Base-by-base conservation (phyloP, 2,113 vertebrate genomes). In the Gavialis gangeticus region DNA sequence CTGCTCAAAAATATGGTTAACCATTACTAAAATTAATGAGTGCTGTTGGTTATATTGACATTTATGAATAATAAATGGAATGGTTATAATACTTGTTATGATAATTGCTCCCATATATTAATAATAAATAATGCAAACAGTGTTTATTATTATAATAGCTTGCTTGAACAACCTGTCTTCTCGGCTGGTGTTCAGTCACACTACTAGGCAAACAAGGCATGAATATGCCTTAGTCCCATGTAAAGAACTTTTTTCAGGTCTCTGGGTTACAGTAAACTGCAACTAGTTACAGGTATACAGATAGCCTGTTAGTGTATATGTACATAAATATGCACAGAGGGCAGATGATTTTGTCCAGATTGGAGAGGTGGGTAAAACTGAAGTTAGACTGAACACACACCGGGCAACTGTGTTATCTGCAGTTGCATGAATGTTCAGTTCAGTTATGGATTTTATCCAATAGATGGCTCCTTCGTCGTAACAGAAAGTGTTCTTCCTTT, bases 361-460 rank as follows among this genome's bases (percentile, higher is more conserved):
- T 77, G 79, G 58, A 0, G 4, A n/a, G 34, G 46, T 30, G 46
- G 82, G 60, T 69, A 54, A 87, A 89, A 85, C 57, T n/a, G 27
- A 57, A 3, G 17, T 1, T 24, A 62, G 92, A 82, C 96, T 95
- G 79, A 57, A 79, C 84, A 91, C 59, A 75, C 89, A 85, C 13
- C 8, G 1, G 1, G 78, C 91, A 89, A 89, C 46, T 89, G 84
- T 81, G 37, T 92, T 96, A 81, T 90, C 87, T 0, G 5, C 93
- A n/a, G 90, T 37, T 95, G 69, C 89, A 92, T 10, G 75, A 90
- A 84, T 77, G 77, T 83, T 95, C 0, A 0, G 87, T 91, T 96
- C 96, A 96, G 89, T 96, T 96, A 95, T 93, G 92, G 75, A 64
- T 84, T 96, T 96, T 94, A 97, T 97, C 96, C 96, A 97, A 95